These are phyloP conservation scores for Scotopteryx bipunctaria DNA, from an alignment of 2,888 invertebrate species.

Conservation along the genomic window DNA sequence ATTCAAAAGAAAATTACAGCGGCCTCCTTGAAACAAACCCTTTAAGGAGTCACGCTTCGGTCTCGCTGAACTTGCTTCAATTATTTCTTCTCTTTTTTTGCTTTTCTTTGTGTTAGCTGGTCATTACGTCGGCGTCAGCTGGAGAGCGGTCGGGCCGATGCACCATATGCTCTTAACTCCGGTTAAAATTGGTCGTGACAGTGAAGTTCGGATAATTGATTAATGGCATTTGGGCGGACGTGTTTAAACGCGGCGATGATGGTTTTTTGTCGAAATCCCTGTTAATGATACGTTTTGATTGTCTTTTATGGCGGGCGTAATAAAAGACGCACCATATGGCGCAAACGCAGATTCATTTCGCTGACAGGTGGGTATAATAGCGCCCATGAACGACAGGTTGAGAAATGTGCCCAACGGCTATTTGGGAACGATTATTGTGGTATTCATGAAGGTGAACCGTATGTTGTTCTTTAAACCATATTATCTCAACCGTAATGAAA, in stretches of 20 bases:
- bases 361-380: conserved; percentile 55
- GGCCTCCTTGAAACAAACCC: conserved; percentile 74
- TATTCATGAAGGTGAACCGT: conserved; percentile 10
- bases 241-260: conserved; percentile 72
- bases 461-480: conserved; percentile 10
- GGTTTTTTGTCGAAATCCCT: conserved; percentile 71
- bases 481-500: not conserved
- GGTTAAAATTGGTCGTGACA: conserved; percentile 73
- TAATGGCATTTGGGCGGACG: conserved; percentile 75
- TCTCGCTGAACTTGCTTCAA: conserved; percentile 75
- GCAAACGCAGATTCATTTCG: conserved; percentile 63
- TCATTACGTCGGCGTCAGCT: conserved; percentile 78
- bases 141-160: conserved; percentile 64
- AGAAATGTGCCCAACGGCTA: conserved; percentile 20
- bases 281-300: conserved; percentile 80
- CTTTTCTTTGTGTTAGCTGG: conserved; percentile 65
- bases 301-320: conserved; percentile 60
- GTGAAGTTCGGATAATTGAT: conserved; percentile 77
- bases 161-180: conserved; percentile 72
- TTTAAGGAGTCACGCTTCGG: conserved; percentile 75
- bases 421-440: conserved; percentile 18
- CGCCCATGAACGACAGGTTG: conserved; percentile 31
- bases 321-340: conserved; percentile 71
- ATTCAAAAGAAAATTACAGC: conserved; percentile 79
- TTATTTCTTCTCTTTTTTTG: conserved; percentile 71